Percentiles rank a stretch among this genome's conserved stretches.
Evolutionary conservation across 2,797 vertebrate species (phyloP).

Genomic region (Nyctibius grandis): DNA sequence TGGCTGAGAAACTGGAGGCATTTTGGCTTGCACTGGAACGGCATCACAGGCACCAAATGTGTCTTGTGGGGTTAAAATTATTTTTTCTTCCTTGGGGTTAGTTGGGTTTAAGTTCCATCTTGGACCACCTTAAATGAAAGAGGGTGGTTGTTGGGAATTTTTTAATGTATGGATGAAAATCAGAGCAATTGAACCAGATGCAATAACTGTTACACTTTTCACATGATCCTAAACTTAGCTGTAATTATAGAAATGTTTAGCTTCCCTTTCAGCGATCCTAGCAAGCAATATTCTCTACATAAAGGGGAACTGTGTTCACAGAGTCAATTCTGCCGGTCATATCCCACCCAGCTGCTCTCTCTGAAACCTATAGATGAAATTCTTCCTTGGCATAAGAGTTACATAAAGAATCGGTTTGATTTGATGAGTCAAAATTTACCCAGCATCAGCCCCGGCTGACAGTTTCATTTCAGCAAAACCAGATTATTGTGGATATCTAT

Average conservation of each 20-base stretch:
- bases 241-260: background rate
- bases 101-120: background rate
- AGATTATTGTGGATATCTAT: background rate
- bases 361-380: background rate
- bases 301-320: background rate
- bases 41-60: background rate
- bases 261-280: background rate
- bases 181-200: background rate
- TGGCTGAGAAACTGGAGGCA: background rate
- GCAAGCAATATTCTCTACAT: background rate
- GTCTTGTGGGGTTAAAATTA: background rate
- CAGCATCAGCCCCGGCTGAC: background rate
- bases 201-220: background rate
- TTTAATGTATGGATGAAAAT: background rate
- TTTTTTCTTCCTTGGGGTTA: background rate
- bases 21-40: background rate
- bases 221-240: background rate
- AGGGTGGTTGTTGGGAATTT: background rate
- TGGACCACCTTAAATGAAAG: background rate
- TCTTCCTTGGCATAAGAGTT: background rate
- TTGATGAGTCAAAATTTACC: background rate
- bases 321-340: background rate
- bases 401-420: background rate
- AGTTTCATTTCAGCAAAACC: conserved; percentile 4
- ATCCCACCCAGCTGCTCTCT: background rate